These are phyloP conservation scores for Dilophus febrilis DNA, from an alignment of 2,888 invertebrate genomes.

Conservation along the genomic window DNA sequence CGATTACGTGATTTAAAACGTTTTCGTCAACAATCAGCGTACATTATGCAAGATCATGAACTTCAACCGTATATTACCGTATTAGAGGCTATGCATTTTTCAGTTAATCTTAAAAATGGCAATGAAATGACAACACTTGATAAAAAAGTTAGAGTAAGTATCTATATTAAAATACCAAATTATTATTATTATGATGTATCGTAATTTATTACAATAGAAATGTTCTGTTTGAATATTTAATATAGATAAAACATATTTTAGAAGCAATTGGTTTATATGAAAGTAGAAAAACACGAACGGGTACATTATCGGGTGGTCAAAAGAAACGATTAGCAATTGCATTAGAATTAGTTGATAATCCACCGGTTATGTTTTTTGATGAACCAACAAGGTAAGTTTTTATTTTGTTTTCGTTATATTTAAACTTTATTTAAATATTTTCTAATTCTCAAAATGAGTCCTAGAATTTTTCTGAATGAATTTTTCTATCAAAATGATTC, in stretches of 20 bases:
- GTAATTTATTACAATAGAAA: slow-evolving; percentile 1
- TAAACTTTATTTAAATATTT: too few species aligned
- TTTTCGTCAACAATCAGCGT: slow-evolving; percentile 62
- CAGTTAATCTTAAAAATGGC: slow-evolving; percentile 73
- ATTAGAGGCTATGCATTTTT: slow-evolving; percentile 67
- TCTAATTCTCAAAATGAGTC: too few species aligned
- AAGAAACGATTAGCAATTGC: slow-evolving; percentile 80
- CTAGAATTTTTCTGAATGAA: too few species aligned
- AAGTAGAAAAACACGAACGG: slow-evolving; percentile 47
- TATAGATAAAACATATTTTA: slow-evolving; percentile 63
- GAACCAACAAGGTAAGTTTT: slow-evolving; percentile 79
- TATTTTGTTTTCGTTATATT: background rate
- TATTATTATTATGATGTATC: background rate
- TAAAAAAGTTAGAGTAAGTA: slow-evolving; percentile 47
- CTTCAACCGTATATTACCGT: slow-evolving; percentile 71
- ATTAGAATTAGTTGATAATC: slow-evolving; percentile 78
- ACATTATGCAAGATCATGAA: slow-evolving; percentile 77
- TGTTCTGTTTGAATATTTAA: slow-evolving; percentile 15
- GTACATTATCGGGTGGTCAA: slow-evolving; percentile 72
- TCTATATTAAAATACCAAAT: too few species aligned
- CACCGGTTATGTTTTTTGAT: slow-evolving; percentile 83
- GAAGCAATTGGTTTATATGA: slow-evolving; percentile 54
- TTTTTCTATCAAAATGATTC: too few species aligned
- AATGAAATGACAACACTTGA: slow-evolving; percentile 39
- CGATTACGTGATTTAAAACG: slow-evolving; percentile 43